These are phyloP conservation scores for Tyrophagus putrescentiae DNA, from an alignment of 1,140 invertebrate species.

Conservation along the genomic window DNA sequence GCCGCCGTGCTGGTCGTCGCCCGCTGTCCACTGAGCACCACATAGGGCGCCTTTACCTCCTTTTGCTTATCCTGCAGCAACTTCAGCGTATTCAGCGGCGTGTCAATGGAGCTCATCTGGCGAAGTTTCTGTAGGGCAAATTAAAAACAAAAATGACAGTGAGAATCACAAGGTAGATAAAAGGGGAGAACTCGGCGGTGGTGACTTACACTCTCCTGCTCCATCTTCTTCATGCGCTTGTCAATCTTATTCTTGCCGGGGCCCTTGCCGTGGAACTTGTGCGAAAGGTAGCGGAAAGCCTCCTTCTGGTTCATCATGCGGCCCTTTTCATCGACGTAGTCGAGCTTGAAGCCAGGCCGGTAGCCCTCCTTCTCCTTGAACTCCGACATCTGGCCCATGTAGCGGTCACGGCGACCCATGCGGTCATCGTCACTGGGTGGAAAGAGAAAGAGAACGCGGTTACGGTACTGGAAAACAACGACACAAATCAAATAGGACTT, in stretches of 20 bases:
- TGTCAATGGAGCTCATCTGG: conserved; percentile 96
- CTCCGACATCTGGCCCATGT: conserved; percentile 68
- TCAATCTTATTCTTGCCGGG: conserved; percentile 97
- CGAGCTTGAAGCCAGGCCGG: conserved; percentile 86
- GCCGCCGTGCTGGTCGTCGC: background rate
- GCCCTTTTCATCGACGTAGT: conserved; percentile 94
- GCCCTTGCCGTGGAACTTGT: conserved; percentile 98
- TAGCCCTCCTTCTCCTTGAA: conserved; percentile 88
- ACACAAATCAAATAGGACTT: conserved; percentile 20
- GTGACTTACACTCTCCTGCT: conserved; percentile 65
- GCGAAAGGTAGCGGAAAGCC: conserved; percentile 61
- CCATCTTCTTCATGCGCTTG: conserved; percentile 84
- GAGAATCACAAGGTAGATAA: conserved; percentile 17
- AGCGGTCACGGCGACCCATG: conserved; percentile 51
- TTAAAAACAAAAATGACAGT: conserved; percentile 23
- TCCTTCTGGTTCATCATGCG: conserved; percentile 79
- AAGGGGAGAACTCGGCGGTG: conserved; percentile 1
- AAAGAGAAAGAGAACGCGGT: conserved; percentile 25
- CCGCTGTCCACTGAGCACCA: conserved; percentile 77
- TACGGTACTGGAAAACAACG: conserved; percentile 18
- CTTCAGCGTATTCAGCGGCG: conserved; percentile 80
- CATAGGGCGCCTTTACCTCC: conserved; percentile 82
- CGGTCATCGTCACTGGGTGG: conserved; percentile 55
- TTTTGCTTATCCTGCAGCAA: conserved; percentile 92
- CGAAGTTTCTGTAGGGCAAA: conserved; percentile 61